Conservation (phyloP, 2,797 vertebrate genomes). For the Rhabdophis nuchalis region DNA sequence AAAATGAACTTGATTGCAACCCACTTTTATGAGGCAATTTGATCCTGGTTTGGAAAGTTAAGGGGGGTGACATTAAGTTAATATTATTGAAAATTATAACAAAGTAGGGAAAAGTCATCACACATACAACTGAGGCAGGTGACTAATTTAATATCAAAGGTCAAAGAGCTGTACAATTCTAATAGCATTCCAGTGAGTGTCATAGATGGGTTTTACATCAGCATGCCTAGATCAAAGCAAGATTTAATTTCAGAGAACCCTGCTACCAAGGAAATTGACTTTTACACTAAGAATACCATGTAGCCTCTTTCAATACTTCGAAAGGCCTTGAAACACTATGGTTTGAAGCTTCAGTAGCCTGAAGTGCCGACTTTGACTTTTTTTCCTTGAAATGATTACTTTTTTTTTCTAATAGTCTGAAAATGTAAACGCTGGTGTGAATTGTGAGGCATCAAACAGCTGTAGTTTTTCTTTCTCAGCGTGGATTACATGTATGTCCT, state of each 20-base stretch:
- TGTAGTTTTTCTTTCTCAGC: conserved; percentile 40
- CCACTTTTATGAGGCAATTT: accelerated
- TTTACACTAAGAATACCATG: not conserved
- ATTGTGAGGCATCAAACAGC: conserved; percentile 29
- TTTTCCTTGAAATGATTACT: conserved; percentile 46
- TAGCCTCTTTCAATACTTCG: conserved; percentile 30
- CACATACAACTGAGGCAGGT: conserved; percentile 14
- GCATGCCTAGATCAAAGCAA: conserved; percentile 37
- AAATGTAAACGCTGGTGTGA: conserved; percentile 49
- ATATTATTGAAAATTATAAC: not conserved
- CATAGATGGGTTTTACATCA: conserved; percentile 49
- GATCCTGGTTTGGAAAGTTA: accelerated
- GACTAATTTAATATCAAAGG: not conserved
- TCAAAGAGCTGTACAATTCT: not conserved
- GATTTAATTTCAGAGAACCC: conserved; percentile 60
- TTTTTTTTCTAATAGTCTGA: conserved; percentile 58
- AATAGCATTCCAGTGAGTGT: conserved; percentile 23
- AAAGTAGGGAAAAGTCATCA: conserved; percentile 27
- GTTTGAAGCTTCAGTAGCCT: conserved; percentile 43
- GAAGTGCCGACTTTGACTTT: conserved; percentile 51
- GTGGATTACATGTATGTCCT: conserved; percentile 7
- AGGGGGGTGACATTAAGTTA: conserved; percentile 8
- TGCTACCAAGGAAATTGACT: conserved; percentile 46
- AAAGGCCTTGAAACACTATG: conserved; percentile 27
- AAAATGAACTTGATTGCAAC: not conserved